A percentile compares a stretch with the other conserved stretches of the same genome.
These are phyloP conservation scores for Prenolepis imparis DNA, from an alignment of 2,888 invertebrate species.

Conservation along the genomic window DNA sequence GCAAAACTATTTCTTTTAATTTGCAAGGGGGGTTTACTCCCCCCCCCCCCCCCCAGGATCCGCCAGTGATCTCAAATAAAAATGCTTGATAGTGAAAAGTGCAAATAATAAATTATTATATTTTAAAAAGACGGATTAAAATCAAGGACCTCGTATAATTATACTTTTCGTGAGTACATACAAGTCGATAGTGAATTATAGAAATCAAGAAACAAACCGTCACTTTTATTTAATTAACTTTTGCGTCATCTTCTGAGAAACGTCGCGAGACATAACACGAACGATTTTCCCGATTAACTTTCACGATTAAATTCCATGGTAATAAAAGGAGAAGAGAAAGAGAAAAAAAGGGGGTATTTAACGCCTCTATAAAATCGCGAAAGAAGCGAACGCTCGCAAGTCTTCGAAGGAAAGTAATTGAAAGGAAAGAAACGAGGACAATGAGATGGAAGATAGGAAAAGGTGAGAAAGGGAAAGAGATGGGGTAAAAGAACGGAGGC, in stretches of 20 bases:
- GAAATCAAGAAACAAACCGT: not conserved
- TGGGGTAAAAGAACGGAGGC: not conserved
- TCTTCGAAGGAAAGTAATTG: conserved; percentile 53
- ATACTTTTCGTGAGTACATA: not conserved
- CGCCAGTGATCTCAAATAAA: no score
- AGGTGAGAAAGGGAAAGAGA: conserved; percentile 24
- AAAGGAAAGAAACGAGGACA: conserved; percentile 47
- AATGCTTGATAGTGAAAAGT: not conserved
- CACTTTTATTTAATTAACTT: not conserved
- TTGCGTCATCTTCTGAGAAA: not conserved
- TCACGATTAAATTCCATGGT: conserved; percentile 30
- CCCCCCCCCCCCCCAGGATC: no score
- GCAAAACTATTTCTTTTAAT: no score
- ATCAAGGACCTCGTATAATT: not conserved
- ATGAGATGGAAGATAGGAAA: conserved; percentile 6
- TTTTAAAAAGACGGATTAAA: not conserved
- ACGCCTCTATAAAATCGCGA: conserved; percentile 36
- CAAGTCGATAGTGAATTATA: not conserved
- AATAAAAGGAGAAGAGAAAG: not conserved
- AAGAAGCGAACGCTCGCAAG: conserved; percentile 33
- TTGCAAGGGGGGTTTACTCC: no score
- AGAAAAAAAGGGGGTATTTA: conserved; percentile 20
- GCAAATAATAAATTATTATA: not conserved
- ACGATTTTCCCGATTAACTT: conserved; percentile 34
- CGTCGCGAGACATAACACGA: not conserved